These are phyloP conservation scores for Ondatra zibethicus DNA, from an alignment of 2,113 vertebrate species.

Conservation along the genomic window DNA sequence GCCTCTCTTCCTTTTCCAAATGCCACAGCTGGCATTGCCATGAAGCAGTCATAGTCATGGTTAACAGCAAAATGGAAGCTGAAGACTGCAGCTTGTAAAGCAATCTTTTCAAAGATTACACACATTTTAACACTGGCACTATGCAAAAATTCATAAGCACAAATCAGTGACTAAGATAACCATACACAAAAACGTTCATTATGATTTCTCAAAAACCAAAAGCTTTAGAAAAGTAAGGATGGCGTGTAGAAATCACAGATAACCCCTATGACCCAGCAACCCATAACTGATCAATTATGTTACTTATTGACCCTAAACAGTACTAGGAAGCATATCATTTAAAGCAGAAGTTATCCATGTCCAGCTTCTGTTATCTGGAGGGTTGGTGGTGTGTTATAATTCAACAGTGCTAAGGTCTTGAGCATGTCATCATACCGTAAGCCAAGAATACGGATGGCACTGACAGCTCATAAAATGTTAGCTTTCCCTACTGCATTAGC, in stretches of 20 bases:
- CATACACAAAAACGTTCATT: not conserved
- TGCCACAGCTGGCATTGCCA: not conserved
- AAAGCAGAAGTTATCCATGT: conserved; percentile 40
- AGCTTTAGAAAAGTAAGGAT: conserved; percentile 20
- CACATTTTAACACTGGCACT: not conserved
- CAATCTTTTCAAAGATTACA: not conserved
- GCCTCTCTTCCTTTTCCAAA: conserved; percentile 57
- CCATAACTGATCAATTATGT: not conserved
- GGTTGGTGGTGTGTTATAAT: not conserved
- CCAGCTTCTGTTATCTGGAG: conserved; percentile 19
- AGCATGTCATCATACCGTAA: not conserved
- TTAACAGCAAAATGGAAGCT: conserved; percentile 56
- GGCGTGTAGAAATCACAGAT: conserved; percentile 16
- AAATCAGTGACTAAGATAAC: conserved; percentile 23
- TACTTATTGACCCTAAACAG: conserved; percentile 24
- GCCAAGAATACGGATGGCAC: conserved; percentile 6
- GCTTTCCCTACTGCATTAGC: conserved; percentile 41
- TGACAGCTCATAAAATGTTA: conserved; percentile 41
- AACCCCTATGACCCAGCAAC: not conserved
- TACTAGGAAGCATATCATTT: not conserved
- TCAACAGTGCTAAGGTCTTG: conserved; percentile 1
- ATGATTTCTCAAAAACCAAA: conserved; percentile 20
- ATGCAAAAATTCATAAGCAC: conserved; percentile 35
- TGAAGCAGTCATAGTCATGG: conserved; percentile 21
- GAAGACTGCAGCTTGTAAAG: conserved; percentile 7